These are phyloP conservation scores for Stenoptilia bipunctidactyla DNA, from an alignment of 2,888 invertebrate species.

Conservation along the genomic window DNA sequence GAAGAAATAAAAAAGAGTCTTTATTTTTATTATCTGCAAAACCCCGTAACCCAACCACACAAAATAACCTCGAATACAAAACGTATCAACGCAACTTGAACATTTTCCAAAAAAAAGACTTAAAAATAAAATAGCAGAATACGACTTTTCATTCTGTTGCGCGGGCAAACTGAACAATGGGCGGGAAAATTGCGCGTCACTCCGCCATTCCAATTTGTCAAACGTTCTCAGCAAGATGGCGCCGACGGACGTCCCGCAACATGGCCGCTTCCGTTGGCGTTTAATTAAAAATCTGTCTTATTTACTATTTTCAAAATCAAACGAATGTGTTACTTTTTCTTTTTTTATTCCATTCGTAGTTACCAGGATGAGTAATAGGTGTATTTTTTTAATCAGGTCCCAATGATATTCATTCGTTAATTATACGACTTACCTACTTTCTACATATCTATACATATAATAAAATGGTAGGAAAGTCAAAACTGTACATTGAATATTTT, in stretches of 20 bases:
- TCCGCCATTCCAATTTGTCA: conserved; percentile 69
- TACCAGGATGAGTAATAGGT: too few species aligned
- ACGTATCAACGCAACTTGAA: conserved; percentile 33
- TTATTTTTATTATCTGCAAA: too few species aligned
- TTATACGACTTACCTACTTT: too few species aligned
- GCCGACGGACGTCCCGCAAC: conserved; percentile 41
- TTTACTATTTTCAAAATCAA: conserved; percentile 36
- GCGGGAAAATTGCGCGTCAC: conserved; percentile 71
- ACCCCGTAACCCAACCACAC: conserved; percentile 30
- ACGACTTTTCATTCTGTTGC: conserved; percentile 68
- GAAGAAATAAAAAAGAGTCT: too few species aligned
- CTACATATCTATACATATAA: too few species aligned
- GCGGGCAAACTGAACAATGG: conserved; percentile 65
- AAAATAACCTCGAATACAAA: conserved; percentile 31
- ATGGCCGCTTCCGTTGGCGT: conserved; percentile 58
- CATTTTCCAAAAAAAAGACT: conserved; percentile 48
- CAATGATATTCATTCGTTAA: too few species aligned
- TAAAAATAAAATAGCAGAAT: conserved; percentile 35
- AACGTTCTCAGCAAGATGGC: conserved; percentile 65
- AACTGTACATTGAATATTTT: too few species aligned
- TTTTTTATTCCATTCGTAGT: not conserved
- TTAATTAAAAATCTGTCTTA: conserved; percentile 67
- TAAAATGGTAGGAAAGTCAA: too few species aligned
- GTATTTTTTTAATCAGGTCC: too few species aligned
- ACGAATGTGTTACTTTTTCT: not conserved